These are phyloP conservation scores for Protobothrops flavoviridis DNA, from an alignment of 2,113 vertebrate species.

Conservation along the genomic window DNA sequence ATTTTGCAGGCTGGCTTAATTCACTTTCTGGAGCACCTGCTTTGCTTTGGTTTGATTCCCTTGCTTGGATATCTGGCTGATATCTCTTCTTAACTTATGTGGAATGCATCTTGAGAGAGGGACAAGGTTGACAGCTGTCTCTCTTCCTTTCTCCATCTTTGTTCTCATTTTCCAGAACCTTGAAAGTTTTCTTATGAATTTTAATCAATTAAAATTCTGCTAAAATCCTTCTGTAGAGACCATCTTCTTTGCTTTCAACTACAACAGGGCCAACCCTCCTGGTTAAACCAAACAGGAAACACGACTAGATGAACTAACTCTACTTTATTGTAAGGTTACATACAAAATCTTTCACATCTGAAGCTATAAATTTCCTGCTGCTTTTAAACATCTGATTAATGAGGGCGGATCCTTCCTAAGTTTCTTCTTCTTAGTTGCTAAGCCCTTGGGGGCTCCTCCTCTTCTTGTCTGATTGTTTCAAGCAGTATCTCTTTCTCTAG, in stretches of 20 bases:
- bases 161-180: background rate
- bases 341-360: background rate
- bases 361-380: background rate
- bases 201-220: background rate
- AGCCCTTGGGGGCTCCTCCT: background rate
- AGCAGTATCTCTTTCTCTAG: background rate
- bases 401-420: background rate
- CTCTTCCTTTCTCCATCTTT: background rate
- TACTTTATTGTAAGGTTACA: too few relatives aligned
- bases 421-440: background rate
- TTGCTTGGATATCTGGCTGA: background rate
- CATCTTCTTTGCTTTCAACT: background rate
- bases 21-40: background rate
- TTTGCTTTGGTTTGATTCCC: background rate
- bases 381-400: background rate
- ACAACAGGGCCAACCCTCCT: background rate
- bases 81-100: background rate
- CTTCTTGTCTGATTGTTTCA: background rate
- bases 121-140: background rate
- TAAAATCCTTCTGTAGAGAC: background rate
- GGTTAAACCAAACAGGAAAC: too few relatives aligned
- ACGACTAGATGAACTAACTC: too few relatives aligned
- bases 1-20: background rate
- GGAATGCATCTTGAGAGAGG: background rate
- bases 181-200: background rate